Base-by-base conservation (phyloP, 30 jellyfish, hydroid and myxozoan genomes). In the Cassiopea xamachana region DNA sequence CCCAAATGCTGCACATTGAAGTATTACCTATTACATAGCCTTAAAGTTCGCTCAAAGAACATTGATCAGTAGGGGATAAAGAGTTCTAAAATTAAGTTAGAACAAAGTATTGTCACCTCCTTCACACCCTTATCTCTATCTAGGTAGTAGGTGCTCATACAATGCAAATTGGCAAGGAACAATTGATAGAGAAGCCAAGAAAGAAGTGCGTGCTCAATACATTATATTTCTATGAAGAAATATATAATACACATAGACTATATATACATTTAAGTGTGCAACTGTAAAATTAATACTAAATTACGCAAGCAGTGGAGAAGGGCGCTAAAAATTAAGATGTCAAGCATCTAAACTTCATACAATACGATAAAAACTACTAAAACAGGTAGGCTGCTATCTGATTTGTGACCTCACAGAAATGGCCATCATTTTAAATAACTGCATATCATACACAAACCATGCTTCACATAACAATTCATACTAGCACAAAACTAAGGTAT, bases 401-500 rank as follows among this genome's bases (percentile, higher is more conserved):
- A 43, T 18, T 14, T 18, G 18, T 16, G 82, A 82, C 73, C 90
- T 44, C 50, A 55, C 55, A 43, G 68, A 67, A 70, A 82, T 45
- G 79, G 61, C 46, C 90, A 70, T 39, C 67, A 51, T 27, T 67
- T 46, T 48, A 27, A 50, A 3, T 55, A 10, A 55, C 80, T 64
- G 48, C 75, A n/a, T 27, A 64, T 70, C 90, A 82, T 55, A 18
- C 90, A 71, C 90, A 82, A 82, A 82, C 90, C 90, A 82, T 8
- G 46, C 90, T 10, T 61, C 7, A 67, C 81, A 82, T 44, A 82
- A 39, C 46, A 82, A 27, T 75, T 64, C 81, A 82, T 69, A 82
- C 82, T 39, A 49, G 45, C 17, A 71, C 67, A 76, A 71, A 82
- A 82, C 16, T 62, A 79, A 82, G 60, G 64, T 61, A 27, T 27